Evolutionary conservation across 1,140 invertebrate species (phyloP).

Genomic region (Andricus grossulariae): DNA sequence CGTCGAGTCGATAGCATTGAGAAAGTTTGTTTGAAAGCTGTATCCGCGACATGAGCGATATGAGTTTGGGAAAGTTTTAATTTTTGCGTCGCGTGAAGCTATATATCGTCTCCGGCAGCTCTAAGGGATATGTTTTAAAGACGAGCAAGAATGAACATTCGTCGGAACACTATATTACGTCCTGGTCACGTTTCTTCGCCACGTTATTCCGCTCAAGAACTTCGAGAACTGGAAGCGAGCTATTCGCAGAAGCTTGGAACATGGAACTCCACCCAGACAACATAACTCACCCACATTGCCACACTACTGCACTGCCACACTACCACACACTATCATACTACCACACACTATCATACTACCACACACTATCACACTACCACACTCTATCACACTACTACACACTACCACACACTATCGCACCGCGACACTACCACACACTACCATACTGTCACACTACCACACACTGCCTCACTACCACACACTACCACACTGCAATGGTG

Average conservation of each 20-base stretch:
- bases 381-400: no score
- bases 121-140: conserved; percentile 26
- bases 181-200: conserved; percentile 27
- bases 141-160: conserved; percentile 31
- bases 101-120: neutral
- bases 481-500: no score
- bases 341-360: no score
- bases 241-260: neutral
- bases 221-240: neutral
- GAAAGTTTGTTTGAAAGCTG: conserved; percentile 19
- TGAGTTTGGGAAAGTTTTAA: conserved; percentile 30
- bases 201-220: conserved; percentile 29
- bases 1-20: neutral
- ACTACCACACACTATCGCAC: no score
- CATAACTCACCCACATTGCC: conserved; percentile 1
- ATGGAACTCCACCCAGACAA: conserved; percentile 15
- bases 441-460: neutral
- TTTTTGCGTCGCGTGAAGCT: conserved; percentile 5
- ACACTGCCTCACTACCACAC: no score
- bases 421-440: no score
- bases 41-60: conserved; percentile 4
- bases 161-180: conserved; percentile 28
- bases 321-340: no score
- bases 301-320: no score
- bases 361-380: no score